A percentile compares a stretch with the other conserved stretches of the same genome.
Evolutionary conservation across 2,888 invertebrate genomes (phyloP).

Genomic region (Strigamia maritima): DNA sequence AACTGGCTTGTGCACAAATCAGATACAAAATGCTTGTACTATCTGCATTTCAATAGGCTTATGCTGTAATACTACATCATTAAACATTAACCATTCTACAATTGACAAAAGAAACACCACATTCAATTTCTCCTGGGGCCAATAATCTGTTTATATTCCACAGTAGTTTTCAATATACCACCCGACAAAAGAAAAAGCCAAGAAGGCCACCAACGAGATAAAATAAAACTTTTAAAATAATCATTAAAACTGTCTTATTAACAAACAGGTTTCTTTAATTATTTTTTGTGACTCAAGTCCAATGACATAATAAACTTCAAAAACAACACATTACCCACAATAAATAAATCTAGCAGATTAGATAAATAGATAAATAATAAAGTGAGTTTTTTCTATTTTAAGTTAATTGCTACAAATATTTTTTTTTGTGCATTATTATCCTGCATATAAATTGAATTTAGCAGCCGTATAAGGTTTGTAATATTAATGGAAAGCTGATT

Average conservation of each 20-base stretch:
- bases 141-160: not conserved
- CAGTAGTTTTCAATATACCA: not conserved
- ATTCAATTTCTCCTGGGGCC: not conserved
- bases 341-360: not conserved
- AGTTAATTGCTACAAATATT: not conserved
- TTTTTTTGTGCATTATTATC: not conserved
- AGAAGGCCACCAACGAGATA: not conserved
- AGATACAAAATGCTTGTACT: not conserved
- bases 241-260: not conserved
- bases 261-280: not conserved
- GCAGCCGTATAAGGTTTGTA: not conserved
- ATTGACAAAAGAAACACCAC: not conserved
- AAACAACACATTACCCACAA: not conserved
- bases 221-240: not conserved
- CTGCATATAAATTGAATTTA: not conserved
- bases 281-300: not conserved
- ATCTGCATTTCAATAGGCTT: not conserved
- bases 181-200: not conserved
- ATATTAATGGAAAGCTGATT: constrained; percentile 17
- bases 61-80: not conserved
- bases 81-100: not conserved
- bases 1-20: not conserved
- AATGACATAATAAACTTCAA: not conserved
- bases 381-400: not conserved
- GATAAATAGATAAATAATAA: not conserved